A percentile compares a stretch with the other conserved stretches of the same genome.
These are phyloP conservation scores for Imbricaverruca yamaguchii DNA, from an alignment of 2,888 invertebrate species.

Conservation along the genomic window DNA sequence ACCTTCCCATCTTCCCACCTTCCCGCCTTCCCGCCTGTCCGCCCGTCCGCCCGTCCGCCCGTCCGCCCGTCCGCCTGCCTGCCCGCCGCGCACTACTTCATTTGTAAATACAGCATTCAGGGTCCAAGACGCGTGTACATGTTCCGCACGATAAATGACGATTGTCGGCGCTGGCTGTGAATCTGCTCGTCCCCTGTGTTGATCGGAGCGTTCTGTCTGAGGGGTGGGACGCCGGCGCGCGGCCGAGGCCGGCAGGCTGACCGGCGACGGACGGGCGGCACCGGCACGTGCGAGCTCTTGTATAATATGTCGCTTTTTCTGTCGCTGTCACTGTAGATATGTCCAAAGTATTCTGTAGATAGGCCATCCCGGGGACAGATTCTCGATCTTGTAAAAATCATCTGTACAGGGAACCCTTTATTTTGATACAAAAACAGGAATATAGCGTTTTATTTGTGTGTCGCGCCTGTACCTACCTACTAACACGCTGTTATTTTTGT, in stretches of 20 bases:
- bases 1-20: background rate
- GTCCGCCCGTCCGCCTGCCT: background rate
- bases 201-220: background rate
- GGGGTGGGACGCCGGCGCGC: background rate
- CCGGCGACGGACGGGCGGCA: background rate
- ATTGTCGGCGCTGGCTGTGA: slow-evolving; percentile 9
- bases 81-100: background rate
- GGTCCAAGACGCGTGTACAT: slow-evolving; percentile 18
- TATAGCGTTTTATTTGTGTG: background rate
- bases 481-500: background rate
- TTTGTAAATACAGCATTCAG: slow-evolving; percentile 15
- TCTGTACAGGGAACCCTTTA: slow-evolving; percentile 16
- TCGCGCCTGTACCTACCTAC: background rate
- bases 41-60: background rate
- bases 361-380: background rate
- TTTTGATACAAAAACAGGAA: slow-evolving; percentile 1
- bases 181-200: background rate
- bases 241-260: background rate
- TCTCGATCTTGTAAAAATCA: slow-evolving; percentile 19
- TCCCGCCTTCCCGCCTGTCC: background rate
- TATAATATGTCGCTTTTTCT: background rate
- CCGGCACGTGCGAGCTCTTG: background rate
- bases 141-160: background rate
- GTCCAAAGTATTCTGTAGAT: slow-evolving; percentile 16
- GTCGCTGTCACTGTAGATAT: slow-evolving; percentile 18